A percentile compares a stretch with the other conserved stretches of the same genome.
phyloP scores from a whole-genome alignment of 2,113 vertebrate species.

The Thinocorus orbignyianus region DNA sequence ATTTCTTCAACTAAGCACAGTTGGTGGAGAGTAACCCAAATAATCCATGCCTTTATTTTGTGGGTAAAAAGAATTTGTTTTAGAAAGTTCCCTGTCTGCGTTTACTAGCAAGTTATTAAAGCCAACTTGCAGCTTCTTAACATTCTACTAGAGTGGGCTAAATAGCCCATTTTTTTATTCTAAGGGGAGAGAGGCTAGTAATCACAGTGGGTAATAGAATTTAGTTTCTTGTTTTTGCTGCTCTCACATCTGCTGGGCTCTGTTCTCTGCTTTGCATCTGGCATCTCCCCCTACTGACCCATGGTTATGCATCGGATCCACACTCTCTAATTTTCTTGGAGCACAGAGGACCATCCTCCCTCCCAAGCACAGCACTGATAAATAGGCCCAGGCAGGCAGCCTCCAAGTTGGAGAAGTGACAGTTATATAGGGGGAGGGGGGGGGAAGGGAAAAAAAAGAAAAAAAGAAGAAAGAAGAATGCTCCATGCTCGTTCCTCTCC shows the following conservation, averaged over 20 bases:
- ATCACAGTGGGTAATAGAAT: background rate
- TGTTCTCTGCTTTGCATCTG: background rate
- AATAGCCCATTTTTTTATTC: background rate
- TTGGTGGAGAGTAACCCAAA: background rate
- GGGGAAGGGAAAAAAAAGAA: fast-evolving
- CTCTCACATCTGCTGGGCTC: background rate
- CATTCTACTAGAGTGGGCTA: background rate
- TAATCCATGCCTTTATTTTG: background rate
- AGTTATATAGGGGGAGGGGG: too few species aligned
- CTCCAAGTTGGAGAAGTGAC: background rate
- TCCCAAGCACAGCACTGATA: background rate
- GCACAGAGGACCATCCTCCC: background rate
- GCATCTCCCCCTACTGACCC: background rate
- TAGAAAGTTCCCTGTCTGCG: background rate
- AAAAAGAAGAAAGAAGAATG: too few species aligned
- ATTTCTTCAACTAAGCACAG: background rate
- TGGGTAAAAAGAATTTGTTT: background rate
- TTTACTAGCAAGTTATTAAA: background rate
- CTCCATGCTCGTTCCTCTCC: background rate
- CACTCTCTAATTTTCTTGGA: background rate
- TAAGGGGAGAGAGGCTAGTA: background rate
- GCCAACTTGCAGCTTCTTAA: background rate
- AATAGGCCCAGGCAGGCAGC: background rate
- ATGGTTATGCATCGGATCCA: background rate
- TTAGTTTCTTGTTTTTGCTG: background rate